Evolutionary conservation across 2,888 invertebrate species (phyloP).

Genomic region (Sinelater perroti): DNA sequence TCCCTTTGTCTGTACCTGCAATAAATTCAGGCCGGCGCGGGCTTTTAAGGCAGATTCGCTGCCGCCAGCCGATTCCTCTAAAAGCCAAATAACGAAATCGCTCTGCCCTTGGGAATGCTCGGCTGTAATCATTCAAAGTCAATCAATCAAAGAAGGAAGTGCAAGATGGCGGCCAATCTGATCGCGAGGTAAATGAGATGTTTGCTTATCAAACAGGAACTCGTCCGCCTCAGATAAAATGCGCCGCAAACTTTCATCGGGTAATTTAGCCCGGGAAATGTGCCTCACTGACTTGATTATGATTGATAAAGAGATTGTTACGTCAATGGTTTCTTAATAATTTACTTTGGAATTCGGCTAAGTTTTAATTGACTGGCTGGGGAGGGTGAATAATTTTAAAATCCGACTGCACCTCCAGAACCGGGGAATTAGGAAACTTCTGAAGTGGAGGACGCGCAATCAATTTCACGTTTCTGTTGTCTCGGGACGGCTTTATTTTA

Average conservation of each 20-base stretch:
- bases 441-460: neutral
- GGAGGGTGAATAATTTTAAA: slow-evolving; percentile 33
- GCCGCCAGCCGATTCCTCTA: slow-evolving; percentile 11
- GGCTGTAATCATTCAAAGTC: slow-evolving; percentile 48
- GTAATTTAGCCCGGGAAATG: slow-evolving; percentile 58
- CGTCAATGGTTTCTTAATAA: slow-evolving; percentile 44
- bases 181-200: slow-evolving; percentile 56
- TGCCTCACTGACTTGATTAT: slow-evolving; percentile 61
- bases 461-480: too few relatives aligned
- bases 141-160: slow-evolving; percentile 51
- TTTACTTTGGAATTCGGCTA: slow-evolving; percentile 41
- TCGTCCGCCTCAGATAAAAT: slow-evolving; percentile 58
- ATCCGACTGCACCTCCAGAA: slow-evolving; percentile 8
- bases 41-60: too few relatives aligned
- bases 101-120: slow-evolving; percentile 23
- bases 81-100: slow-evolving; percentile 19
- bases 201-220: slow-evolving; percentile 58
- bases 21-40: too few relatives aligned
- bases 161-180: slow-evolving; percentile 51
- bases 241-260: slow-evolving; percentile 55
- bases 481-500: too few relatives aligned
- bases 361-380: slow-evolving; percentile 39
- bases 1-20: too few relatives aligned
- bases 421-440: slow-evolving; percentile 4
- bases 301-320: slow-evolving; percentile 61